Evolutionary conservation across 2,113 vertebrate genomes (phyloP).

Genomic region (Australoheros scitulus): DNA sequence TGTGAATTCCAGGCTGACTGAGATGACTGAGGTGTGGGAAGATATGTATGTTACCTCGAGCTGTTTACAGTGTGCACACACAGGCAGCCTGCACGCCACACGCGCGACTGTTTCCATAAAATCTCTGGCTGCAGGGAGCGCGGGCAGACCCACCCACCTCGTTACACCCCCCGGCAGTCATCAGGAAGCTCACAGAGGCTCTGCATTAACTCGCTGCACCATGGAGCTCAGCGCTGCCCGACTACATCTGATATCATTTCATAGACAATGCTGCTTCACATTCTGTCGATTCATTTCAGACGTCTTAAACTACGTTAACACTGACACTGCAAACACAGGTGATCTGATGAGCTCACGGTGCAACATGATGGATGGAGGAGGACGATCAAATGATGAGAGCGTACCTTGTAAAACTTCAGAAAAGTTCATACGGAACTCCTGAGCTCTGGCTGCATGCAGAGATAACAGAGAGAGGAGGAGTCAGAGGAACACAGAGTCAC

Average conservation of each 20-base stretch:
- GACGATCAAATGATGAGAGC: background rate
- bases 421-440: conserved; percentile 95
- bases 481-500: background rate
- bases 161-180: background rate
- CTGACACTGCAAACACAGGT: background rate
- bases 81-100: background rate
- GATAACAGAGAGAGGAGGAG: background rate
- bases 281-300: background rate
- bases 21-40: too few species aligned
- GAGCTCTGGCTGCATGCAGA: conserved; percentile 90
- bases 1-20: background rate
- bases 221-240: too few species aligned
- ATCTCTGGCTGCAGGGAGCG: background rate
- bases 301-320: background rate
- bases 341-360: background rate
- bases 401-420: conserved; percentile 96
- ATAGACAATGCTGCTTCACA: background rate
- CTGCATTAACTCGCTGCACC: background rate
- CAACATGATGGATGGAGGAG: background rate
- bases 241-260: too few species aligned
- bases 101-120: too few species aligned
- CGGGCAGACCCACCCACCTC: background rate
- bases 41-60: fast-evolving
- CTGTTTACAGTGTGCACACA: background rate
- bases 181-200: fast-evolving